Evolutionary conservation across 2,113 vertebrate species (phyloP).

Genomic region (western clawed frog (Xenopus tropicalis)): UCB_Xtro_10.0 CM004444.2:90545501-90546000

Average conservation of each 20-base stretch:
- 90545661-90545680: constrained; percentile 50
- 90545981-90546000: no score
- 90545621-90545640: constrained; percentile 61
- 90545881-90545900: not conserved
- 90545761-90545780: no score
- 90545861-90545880: no score
- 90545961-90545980: no score
- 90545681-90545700: not conserved
- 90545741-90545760: no score
- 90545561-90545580: constrained; percentile 90
- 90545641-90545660: constrained; percentile 88
- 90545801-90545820: no score
- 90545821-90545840: no score
- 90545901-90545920: not conserved
- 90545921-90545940: not conserved
- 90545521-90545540: constrained; percentile 65
- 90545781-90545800: no score
- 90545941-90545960: no score
- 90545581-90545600: constrained; percentile 81
- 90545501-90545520: constrained; percentile 52
- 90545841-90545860: no score
- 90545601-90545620: constrained; percentile 75
- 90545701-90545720: no score
- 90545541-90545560: constrained; percentile 97
- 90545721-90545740: no score